Base-by-base conservation (phyloP, 2,888 invertebrate genomes). In the Campaea margaritaria region DNA sequence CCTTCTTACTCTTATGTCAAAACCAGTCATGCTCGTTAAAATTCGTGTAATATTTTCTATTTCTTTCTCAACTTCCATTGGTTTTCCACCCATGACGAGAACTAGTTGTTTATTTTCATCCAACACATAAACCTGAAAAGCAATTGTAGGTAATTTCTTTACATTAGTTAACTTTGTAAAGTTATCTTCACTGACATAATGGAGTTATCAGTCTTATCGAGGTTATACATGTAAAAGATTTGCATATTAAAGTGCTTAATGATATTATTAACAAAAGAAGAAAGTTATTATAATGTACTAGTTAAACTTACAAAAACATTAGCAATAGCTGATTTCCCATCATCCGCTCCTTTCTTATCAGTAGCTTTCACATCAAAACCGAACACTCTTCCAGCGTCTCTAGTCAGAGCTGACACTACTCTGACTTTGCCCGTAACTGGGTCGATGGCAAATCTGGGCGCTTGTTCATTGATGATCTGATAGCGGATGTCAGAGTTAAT, bases 331-430 rank as follows among this genome's bases (percentile, higher is more conserved):
- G 97, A 97, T 62, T 94, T 95, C 0, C 97, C 97, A 75, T 96
- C 96, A 74, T 96, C 96, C 43, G 96, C 96, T 0, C 97, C 97
- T 21, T 93, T 91, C 58, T 95, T 94, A 80, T 97, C 97, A 0
- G 96, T 97, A 10, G 97, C 97, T 85, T 97, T 97, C 10, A 97
- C 96, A 85, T 97, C 97, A 75, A 97, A 97, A 0, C 97, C 96
- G 76, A 95, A 97, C 42, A 97, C 96, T 65, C 95, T 93, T 0
- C 96, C 96, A 14, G 95, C 95, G 68, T 95, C 95, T 51, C 94
- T 88, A 0, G 94, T 90, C 58, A 97, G 95, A 41, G 95, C 93
- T 0, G 95, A 94, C 13, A 96, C 94, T 0, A 96, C 94, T 12
- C 96, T 93, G 45, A 97, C 95, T 68, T 95, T 95, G 3, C 97